Conservation (phyloP, 2,888 invertebrate species). For the Mythimna pallens region DNA sequence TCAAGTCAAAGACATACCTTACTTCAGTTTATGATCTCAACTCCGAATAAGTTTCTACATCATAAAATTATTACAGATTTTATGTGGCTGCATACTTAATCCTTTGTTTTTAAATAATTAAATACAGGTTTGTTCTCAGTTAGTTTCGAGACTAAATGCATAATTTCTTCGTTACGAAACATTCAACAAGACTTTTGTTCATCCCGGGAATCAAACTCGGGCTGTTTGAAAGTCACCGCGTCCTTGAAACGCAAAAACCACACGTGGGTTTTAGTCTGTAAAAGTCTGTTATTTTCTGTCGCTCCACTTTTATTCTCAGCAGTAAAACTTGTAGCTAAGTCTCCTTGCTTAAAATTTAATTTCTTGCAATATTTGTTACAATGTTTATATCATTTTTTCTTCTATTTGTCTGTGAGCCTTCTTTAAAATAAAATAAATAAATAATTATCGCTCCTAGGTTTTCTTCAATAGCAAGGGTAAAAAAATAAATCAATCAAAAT, state of each 20-base stretch:
- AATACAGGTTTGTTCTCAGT: constrained; percentile 2
- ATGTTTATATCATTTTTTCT: too few species aligned
- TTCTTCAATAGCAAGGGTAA: neutral
- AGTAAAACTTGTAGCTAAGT: too few species aligned
- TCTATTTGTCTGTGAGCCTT: too few species aligned
- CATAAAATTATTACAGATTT: constrained; percentile 35
- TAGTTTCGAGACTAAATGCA: neutral
- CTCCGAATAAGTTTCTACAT: constrained; percentile 34
- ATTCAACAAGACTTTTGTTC: neutral
- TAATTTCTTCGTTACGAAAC: neutral
- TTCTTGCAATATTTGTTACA: too few species aligned
- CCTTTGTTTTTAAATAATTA: neutral
- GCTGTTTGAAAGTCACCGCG: too few species aligned
- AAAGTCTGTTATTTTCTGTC: too few species aligned
- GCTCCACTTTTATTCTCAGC: too few species aligned
- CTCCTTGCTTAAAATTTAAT: too few species aligned
- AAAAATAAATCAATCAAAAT: neutral
- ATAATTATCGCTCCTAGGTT: neutral
- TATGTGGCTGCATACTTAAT: constrained; percentile 28
- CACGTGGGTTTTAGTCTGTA: too few species aligned
- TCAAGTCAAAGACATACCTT: constrained; percentile 17
- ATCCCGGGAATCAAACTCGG: neutral
- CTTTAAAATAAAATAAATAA: too few species aligned
- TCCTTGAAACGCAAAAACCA: too few species aligned
- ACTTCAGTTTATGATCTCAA: constrained; percentile 35